Base-by-base conservation (phyloP, 1,140 invertebrate species). In the Procambarus clarkii region DNA sequence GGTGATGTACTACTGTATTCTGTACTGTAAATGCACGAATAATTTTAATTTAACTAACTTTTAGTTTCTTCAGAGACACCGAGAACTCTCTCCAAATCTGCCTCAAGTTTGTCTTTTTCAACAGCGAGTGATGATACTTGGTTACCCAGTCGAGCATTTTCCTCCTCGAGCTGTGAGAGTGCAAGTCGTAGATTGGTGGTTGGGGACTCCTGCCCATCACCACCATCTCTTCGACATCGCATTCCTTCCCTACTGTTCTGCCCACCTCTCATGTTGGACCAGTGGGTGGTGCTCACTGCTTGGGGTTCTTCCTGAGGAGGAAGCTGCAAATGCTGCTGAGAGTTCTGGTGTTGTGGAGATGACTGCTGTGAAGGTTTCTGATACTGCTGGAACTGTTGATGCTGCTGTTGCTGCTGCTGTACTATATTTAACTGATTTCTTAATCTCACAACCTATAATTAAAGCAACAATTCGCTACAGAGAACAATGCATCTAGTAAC, bases 401-500 rank as follows among this genome's bases (percentile, higher is more conserved):
- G 81, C 44, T 91, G 88, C 50, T 91, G 87, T 13, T 88, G 88
- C 44, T 90, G 88, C 50, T 90, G 92, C 46, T 92, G 92, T 18
- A 85, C 82, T 74, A 92, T 91, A 78, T 92, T 92, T 13, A 92
- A 69, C 45, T 92, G 92, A 84, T 92, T 92, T 46, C 92, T 85
- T 48, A 92, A 74, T 83, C 92, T 91, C 81, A 92, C 92, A 77
- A 92, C 92, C 92, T 92, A 82, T n/a, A 60, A 48, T 24, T 48
- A 54, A 45, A 60, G 13, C 5, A 45, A 2, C 34, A 54, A 76
- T 46, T 21, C 46, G 9, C 15, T 87, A 15, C 11, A 87, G 34
- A 7, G 0, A 54, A 64, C 8, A 9, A 76, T 34, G 34, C 34
- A 34, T 34, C 34, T 34, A 1, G 34, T 34, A 34, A 34, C 34